Conservation (phyloP, 1,140 invertebrate species). For the Bradysia coprophila region DNA sequence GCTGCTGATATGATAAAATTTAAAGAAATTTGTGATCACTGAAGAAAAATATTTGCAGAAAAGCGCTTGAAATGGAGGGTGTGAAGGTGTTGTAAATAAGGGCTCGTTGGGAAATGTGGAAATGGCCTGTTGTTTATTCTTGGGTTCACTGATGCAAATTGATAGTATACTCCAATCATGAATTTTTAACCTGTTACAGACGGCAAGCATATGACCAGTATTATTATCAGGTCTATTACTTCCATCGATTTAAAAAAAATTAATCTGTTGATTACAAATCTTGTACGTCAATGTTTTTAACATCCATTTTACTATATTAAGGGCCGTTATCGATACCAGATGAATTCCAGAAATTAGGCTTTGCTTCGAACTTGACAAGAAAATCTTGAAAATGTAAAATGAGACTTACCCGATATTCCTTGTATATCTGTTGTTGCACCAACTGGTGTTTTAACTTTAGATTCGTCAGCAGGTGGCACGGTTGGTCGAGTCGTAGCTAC, state of each 20-base stretch:
- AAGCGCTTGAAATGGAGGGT: no score
- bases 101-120: no score
- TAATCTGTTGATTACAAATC: background rate
- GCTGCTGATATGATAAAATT: no score
- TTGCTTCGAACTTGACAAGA: background rate
- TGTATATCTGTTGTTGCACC: slow-evolving; percentile 3
- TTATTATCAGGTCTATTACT: background rate
- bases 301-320: background rate
- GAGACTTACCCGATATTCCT: slow-evolving; percentile 3
- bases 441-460: slow-evolving; percentile 3
- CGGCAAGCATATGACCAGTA: no score
- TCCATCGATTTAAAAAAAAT: background rate
- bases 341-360: background rate
- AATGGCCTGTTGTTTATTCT: no score
- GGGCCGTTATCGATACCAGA: background rate
- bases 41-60: no score
- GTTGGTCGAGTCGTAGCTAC: background rate
- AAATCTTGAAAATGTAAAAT: background rate
- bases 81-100: no score
- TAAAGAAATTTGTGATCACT: no score
- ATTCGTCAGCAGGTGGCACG: background rate
- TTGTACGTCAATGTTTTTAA: background rate
- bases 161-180: no score
- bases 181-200: no score
- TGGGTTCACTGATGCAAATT: no score